Evolutionary conservation across 1,140 invertebrate genomes (phyloP).

Genomic region (Conus ventricosus): DNA sequence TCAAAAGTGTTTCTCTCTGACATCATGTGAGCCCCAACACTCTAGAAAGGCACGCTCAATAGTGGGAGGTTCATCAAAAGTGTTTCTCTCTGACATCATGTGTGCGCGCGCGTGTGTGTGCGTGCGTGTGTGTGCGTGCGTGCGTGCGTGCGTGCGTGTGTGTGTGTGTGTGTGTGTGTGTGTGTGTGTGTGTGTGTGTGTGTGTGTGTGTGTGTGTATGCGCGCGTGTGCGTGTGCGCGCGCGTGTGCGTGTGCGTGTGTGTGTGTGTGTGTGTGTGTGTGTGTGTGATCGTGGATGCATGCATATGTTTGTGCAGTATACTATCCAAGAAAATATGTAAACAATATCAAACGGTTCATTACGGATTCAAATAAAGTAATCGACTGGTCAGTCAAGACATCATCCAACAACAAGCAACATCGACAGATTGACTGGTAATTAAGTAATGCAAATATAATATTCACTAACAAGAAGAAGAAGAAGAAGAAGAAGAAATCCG

Average conservation of each 20-base stretch:
- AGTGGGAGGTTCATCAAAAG: too few species aligned
- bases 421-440: not conserved
- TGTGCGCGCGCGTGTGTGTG: not conserved
- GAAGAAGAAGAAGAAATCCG: too few species aligned
- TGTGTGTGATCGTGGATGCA: not conserved
- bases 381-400: not conserved
- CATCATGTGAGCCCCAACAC: too few species aligned
- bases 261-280: conserved; percentile 3
- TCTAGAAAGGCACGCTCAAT: too few species aligned
- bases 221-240: not conserved
- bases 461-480: too few species aligned
- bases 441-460: not conserved
- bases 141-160: not conserved
- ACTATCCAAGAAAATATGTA: not conserved
- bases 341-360: not conserved
- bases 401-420: not conserved
- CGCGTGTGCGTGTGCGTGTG: not conserved
- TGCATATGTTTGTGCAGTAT: not conserved
- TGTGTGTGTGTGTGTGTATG: not conserved
- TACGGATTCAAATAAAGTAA: not conserved
- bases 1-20: too few species aligned
- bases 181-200: not conserved
- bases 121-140: not conserved
- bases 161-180: conserved; percentile 3
- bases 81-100: too few species aligned